Conservation (phyloP, 1,140 invertebrate genomes). For the Drosophila erecta region DNA sequence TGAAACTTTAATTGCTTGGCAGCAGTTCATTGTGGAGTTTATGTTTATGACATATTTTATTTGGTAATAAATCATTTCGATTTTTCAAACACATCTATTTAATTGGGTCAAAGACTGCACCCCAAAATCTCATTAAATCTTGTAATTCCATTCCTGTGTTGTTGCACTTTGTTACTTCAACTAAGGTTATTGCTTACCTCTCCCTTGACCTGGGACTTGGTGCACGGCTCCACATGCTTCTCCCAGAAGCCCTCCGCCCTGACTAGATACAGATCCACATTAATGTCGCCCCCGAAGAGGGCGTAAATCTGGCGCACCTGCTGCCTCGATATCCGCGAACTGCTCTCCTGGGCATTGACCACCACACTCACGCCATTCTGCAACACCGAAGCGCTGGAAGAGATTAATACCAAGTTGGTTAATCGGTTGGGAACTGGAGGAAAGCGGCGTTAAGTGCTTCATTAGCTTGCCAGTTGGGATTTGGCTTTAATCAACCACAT, state of each 20-base stretch:
- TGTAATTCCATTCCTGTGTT: not conserved
- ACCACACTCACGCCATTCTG: conserved; percentile 87
- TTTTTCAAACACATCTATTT: too few species aligned
- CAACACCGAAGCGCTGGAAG: conserved; percentile 63
- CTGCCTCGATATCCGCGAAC: conserved; percentile 88
- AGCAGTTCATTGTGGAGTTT: too few species aligned
- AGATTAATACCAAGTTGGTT: conserved; percentile 8
- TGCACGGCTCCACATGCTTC: conserved; percentile 90
- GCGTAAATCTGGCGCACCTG: conserved; percentile 86
- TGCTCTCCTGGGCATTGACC: conserved; percentile 88
- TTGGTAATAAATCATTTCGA: too few species aligned
- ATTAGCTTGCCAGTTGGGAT: conserved; percentile 42
- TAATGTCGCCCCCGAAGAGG: conserved; percentile 85
- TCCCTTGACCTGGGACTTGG: conserved; percentile 87
- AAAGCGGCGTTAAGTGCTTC: conserved; percentile 22
- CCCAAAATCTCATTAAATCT: too few species aligned
- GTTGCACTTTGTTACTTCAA: not conserved
- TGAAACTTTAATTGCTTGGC: too few species aligned
- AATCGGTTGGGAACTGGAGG: not conserved
- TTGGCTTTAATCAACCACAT: conserved; percentile 42
- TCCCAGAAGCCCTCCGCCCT: conserved; percentile 91
- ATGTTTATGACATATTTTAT: too few species aligned
- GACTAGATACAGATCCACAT: conserved; percentile 87
- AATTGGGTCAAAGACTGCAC: too few species aligned
- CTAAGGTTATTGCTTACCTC: conserved; percentile 85